A percentile compares a stretch with the other conserved stretches of the same genome.
Evolutionary conservation across 2,888 invertebrate species (phyloP).

Genomic region (Ormyrus labotus): DNA sequence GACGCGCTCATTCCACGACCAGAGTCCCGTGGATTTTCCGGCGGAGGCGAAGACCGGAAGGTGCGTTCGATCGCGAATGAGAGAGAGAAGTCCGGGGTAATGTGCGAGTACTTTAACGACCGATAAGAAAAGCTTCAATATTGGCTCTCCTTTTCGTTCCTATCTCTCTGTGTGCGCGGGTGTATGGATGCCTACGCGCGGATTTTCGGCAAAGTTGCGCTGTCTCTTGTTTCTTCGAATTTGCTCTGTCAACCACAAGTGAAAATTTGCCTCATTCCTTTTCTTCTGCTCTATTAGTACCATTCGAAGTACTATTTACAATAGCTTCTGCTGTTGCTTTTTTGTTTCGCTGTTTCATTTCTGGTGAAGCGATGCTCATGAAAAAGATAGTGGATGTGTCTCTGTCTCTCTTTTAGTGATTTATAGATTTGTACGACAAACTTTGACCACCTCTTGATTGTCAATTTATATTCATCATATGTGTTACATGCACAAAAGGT

Average conservation of each 20-base stretch:
- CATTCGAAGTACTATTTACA: slow-evolving; percentile 1
- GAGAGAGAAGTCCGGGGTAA: no score
- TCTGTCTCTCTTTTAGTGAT: slow-evolving; percentile 16
- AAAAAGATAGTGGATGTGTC: slow-evolving; percentile 4
- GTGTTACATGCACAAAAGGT: slow-evolving; percentile 6
- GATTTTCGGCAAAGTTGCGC: no score
- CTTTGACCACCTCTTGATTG: slow-evolving; percentile 38
- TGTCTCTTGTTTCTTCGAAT: no score
- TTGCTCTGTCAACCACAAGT: no score
- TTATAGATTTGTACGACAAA: slow-evolving; percentile 43
- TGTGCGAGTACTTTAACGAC: no score
- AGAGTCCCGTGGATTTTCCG: slow-evolving; percentile 45
- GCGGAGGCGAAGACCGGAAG: slow-evolving; percentile 51
- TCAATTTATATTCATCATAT: slow-evolving; percentile 42
- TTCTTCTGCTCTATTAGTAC: not conserved
- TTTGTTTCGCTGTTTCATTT: not conserved
- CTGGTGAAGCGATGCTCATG: not conserved
- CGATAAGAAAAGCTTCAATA: not conserved
- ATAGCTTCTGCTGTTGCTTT: not conserved
- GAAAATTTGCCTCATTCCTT: no score
- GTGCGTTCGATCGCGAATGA: slow-evolving; percentile 10
- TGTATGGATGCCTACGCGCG: no score
- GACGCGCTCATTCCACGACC: slow-evolving; percentile 38
- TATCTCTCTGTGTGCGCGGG: no score
- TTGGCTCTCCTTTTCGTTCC: not conserved